Conservation (phyloP, 2,888 invertebrate species). For the Acrobasis consociella region DNA sequence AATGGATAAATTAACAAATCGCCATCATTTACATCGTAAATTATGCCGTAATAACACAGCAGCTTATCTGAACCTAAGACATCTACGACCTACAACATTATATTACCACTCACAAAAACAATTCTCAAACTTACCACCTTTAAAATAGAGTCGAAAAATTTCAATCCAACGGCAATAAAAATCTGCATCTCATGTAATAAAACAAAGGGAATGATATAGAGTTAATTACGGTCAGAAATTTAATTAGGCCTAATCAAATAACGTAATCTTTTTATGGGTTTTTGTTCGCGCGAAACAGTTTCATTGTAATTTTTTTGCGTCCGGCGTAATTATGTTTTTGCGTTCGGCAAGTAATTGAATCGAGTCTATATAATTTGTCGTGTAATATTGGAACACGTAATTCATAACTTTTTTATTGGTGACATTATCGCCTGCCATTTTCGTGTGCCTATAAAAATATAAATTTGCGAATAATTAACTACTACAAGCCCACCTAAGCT, state of each 20-base stretch:
- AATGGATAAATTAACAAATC: conserved; percentile 77
- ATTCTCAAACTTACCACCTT: conserved; percentile 29
- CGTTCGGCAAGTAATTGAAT: conserved; percentile 48
- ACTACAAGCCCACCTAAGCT: not conserved
- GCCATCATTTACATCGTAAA: conserved; percentile 75
- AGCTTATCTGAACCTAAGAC: conserved; percentile 73
- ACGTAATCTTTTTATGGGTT: conserved; percentile 70
- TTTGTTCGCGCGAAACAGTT: conserved; percentile 56
- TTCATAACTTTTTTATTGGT: conserved; percentile 16
- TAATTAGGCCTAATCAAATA: conserved; percentile 81
- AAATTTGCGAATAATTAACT: not conserved
- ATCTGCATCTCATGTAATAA: conserved; percentile 62
- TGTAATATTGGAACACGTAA: conserved; percentile 22
- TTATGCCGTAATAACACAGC: conserved; percentile 74
- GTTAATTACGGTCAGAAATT: conserved; percentile 78
- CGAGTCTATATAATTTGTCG: conserved; percentile 23
- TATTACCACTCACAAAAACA: conserved; percentile 24
- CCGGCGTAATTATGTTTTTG: conserved; percentile 42
- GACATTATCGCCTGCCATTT: conserved; percentile 14
- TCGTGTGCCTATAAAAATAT: not conserved
- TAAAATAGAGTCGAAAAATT: conserved; percentile 44
- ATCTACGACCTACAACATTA: conserved; percentile 49
- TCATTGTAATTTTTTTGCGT: conserved; percentile 46
- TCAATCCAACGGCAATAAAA: conserved; percentile 30
- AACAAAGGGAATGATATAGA: conserved; percentile 78